Evolutionary conservation across 1,140 invertebrate species (phyloP).

Genomic region (Panagrolaimus sp.): DNA sequence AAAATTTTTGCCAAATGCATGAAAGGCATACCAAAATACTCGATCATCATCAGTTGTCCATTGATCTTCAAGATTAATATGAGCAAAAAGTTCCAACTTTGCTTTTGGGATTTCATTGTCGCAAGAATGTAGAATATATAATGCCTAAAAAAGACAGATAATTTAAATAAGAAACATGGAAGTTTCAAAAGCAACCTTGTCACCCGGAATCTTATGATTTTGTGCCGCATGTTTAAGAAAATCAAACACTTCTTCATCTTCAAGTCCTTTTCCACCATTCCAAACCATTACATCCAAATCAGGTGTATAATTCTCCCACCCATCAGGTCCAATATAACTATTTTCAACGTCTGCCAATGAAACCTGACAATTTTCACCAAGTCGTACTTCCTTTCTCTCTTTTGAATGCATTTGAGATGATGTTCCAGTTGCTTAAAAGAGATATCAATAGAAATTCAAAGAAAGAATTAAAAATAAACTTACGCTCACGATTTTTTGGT

Average conservation of each 20-base stretch:
- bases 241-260: neutral
- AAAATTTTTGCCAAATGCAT: conserved; percentile 9
- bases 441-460: neutral
- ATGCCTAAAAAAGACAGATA: neutral
- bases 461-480: neutral
- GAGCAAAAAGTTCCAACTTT: neutral
- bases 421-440: conserved; percentile 1
- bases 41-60: conserved; percentile 13
- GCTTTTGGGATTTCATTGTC: neutral
- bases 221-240: neutral
- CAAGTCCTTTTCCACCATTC: conserved; percentile 2
- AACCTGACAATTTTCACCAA: conserved; percentile 1
- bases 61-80: conserved; percentile 11
- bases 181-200: neutral
- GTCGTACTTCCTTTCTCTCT: conserved; percentile 8
- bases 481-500: neutral
- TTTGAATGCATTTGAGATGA: conserved; percentile 6
- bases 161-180: no score
- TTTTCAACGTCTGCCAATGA: neutral
- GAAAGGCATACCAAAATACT: conserved; percentile 9
- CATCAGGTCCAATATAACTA: conserved; percentile 1
- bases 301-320: neutral
- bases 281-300: conserved; percentile 3
- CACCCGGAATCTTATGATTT: neutral
- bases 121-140: conserved; percentile 1